Base-by-base conservation (phyloP, 1,140 invertebrate genomes). In the Drosophila ambigua region DNA sequence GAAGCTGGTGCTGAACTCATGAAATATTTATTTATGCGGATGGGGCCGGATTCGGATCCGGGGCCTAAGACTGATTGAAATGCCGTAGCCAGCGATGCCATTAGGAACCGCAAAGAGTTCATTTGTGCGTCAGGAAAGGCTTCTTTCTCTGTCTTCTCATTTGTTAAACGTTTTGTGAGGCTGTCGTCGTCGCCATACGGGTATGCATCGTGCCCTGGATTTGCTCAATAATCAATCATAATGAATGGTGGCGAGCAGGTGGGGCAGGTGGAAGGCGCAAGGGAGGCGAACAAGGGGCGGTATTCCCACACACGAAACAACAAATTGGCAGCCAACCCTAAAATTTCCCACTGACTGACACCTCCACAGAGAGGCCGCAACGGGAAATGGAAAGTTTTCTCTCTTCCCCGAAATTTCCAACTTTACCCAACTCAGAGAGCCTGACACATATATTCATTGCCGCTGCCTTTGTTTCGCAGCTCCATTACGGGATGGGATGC, bases 1-100 rank as follows among this genome's bases (percentile, higher is more conserved):
- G 44, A 23, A 20, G 39, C 20, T 49, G 44, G 26, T 69, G 55
- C 68, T 49, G 68, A 79, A 82, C 68, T 88, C 76, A 83, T 88
- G 73, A 88, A 88, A 87, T 87, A 87, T 87, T 88, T 87, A 87
- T 87, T 88, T 72, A 87, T 87, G 71, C 75, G 72, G 57, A 83
- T 83, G 77, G 67, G 77, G 68, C 67, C 54, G 26, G 61, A 75
- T 75, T 48, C 69, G 59, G 59, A 39, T 39, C 11, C 35, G 66
- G 57, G 53, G 28, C 60, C 55, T 39, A 48, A 52, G 62, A 72
- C 80, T 83, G 79, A 83, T 84, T 83, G 77, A 83, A 83, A 82
- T 82, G 74, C 69, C 45, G 73, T 39, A 39, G 35, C 35, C 35
- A 13, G 35, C 35, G 35, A 39, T 39, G 35, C 11, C 35, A 39